These are phyloP conservation scores for Dilophus febrilis DNA, from an alignment of 2,888 invertebrate species.

Conservation along the genomic window DNA sequence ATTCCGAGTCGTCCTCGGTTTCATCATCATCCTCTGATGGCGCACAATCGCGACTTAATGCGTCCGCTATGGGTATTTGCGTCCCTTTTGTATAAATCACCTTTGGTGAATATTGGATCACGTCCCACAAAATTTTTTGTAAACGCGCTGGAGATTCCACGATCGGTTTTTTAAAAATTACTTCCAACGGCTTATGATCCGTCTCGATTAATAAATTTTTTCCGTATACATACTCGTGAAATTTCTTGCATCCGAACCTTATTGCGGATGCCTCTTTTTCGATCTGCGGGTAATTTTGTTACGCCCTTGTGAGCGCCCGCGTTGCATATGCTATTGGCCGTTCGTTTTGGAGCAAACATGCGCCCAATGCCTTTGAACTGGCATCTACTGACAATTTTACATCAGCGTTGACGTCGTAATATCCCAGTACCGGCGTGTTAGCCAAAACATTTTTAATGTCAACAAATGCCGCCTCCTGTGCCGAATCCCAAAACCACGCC, in stretches of 20 bases:
- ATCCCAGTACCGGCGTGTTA: slow-evolving; percentile 7
- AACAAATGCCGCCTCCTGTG: slow-evolving; percentile 9
- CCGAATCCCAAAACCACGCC: slow-evolving; percentile 9
- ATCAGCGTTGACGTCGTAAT: slow-evolving; percentile 8
- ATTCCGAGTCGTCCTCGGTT: slow-evolving; percentile 1
- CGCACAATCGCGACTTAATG: slow-evolving; percentile 8
- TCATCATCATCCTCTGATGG: not conserved
- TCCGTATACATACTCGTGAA: slow-evolving; percentile 17
- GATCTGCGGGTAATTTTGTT: slow-evolving; percentile 15
- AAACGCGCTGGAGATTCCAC: slow-evolving; percentile 13
- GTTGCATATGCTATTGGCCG: slow-evolving; percentile 6
- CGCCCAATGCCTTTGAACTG: slow-evolving; percentile 11
- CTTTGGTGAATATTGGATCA: slow-evolving; percentile 11
- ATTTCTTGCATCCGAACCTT: slow-evolving; percentile 16
- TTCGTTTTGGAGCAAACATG: slow-evolving; percentile 5
- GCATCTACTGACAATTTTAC: slow-evolving; percentile 15
- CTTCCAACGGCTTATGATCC: slow-evolving; percentile 16
- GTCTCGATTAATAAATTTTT: slow-evolving; percentile 3
- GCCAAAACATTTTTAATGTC: slow-evolving; percentile 9
- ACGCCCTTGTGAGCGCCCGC: slow-evolving; percentile 2
- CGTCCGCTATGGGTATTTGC: slow-evolving; percentile 11
- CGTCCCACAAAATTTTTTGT: slow-evolving; percentile 15
- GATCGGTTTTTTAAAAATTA: slow-evolving; percentile 13
- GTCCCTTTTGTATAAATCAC: slow-evolving; percentile 13
- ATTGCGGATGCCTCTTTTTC: slow-evolving; percentile 20